Percentiles rank a stretch among this genome's conserved stretches.
phyloP scores from a whole-genome alignment of 1,140 invertebrate genomes.

The Thaumetopoea pityocampa region DNA sequence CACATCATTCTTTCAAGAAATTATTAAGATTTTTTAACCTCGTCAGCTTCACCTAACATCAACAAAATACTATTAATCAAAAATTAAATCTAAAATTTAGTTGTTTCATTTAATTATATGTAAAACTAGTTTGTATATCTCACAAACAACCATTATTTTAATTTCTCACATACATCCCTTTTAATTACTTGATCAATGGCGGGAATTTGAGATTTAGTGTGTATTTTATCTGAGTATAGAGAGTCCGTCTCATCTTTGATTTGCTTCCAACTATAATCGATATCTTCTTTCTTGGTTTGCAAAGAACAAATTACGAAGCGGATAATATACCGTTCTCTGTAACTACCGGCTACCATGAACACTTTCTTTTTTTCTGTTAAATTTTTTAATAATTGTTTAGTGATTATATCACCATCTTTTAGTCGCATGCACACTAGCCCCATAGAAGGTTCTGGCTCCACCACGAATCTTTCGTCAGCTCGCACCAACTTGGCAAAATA shows the following conservation, averaged over 20 bases:
- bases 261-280: slow-evolving; percentile 90
- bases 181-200: slow-evolving; percentile 44
- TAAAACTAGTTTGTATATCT: neutral
- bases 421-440: slow-evolving; percentile 93
- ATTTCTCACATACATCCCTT: slow-evolving; percentile 58
- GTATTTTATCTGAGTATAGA: slow-evolving; percentile 32
- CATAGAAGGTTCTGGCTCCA: slow-evolving; percentile 83
- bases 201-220: slow-evolving; percentile 46
- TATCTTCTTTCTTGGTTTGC: slow-evolving; percentile 81
- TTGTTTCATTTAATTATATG: slow-evolving; percentile 23
- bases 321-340: slow-evolving; percentile 82
- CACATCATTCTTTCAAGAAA: no score
- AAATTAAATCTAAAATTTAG: no score
- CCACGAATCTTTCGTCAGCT: slow-evolving; percentile 86
- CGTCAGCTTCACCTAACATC: no score
- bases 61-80: no score
- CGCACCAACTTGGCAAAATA: slow-evolving; percentile 84
- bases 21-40: no score
- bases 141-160: slow-evolving; percentile 45
- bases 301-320: slow-evolving; percentile 90
- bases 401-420: slow-evolving; percentile 87
- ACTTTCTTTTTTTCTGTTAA: slow-evolving; percentile 88
- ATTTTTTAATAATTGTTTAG: slow-evolving; percentile 84
- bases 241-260: slow-evolving; percentile 78
- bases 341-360: slow-evolving; percentile 88